Evolutionary conservation across 2,888 invertebrate genomes (phyloP), one percentile per base, ranked within the genome.

Genomic region (Pandemis corylana): DNA sequence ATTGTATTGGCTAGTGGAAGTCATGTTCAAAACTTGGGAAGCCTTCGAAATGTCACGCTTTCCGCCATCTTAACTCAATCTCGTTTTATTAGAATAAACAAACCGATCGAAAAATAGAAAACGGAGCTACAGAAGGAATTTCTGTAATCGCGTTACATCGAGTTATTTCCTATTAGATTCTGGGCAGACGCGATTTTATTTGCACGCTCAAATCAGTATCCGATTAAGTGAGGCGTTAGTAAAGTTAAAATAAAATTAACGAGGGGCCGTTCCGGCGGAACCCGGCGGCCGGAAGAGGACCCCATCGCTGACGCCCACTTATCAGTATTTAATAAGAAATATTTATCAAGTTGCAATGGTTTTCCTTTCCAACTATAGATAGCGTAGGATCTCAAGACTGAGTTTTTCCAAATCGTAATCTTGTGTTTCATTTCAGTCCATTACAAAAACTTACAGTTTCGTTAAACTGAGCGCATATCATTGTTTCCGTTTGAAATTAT

Each of bases 161-260:
- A 68, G 36, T 20, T 44, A 68, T 72, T 67, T 72, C 72, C 67
- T 64, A 66, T 70, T 73, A 59, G 68, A 73, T 73, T 65, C 49
- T 15, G 56, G 53, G 44, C 63, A 67, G 42, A 10, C 67, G 64
- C 13, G 15, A 64, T 72, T 71, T 72, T 68, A 64, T 72, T 68
- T 68, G 68, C 66, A 62, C 68, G 44, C 49, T 75, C 68, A 78
- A 79, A 82, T 78, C 80, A 79, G 86, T 88, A 90, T 89, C 86
- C 85, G 88, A 89, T 90, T 89, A 90, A 88, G 87, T 87, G 87
- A 86, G 84, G 83, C 88, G 89, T 88, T 83, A 86, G 68, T 65
- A 68, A 76, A 78, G 77, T 86, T 87, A 87, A 91, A 93, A 92
- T 92, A 91, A 91, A 92, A 92, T 93, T 90, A 91, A 91, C 90